Conservation (phyloP, 2,797 vertebrate genomes). For the Ficedula albicollis region DNA sequence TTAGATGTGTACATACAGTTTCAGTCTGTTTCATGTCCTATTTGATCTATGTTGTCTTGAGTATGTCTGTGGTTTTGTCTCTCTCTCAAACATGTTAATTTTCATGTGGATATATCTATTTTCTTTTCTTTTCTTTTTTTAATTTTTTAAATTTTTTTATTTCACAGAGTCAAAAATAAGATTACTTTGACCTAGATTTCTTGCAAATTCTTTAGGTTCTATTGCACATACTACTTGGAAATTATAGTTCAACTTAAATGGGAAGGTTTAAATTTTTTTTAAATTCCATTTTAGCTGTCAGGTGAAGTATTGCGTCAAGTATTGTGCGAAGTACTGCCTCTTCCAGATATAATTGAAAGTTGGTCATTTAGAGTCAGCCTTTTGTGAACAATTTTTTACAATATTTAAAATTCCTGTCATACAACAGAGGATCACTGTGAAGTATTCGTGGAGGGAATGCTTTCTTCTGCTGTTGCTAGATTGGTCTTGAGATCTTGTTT, state of each 20-base stretch:
- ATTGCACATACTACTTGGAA: background rate
- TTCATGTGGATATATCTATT: background rate
- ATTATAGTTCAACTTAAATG: background rate
- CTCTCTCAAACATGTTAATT: background rate
- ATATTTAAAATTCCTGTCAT: background rate
- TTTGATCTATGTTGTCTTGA: background rate
- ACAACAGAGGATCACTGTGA: background rate
- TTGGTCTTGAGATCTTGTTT: slow-evolving; percentile 7
- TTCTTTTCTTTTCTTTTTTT: background rate
- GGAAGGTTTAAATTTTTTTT: background rate
- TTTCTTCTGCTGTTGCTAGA: background rate
- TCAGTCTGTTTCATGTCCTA: background rate
- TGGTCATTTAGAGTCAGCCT: background rate
- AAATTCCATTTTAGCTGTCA: background rate
- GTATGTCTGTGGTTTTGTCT: background rate
- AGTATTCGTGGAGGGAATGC: background rate
- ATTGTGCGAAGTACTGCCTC: background rate
- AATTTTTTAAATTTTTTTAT: background rate
- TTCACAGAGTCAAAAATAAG: background rate
- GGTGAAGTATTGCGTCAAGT: background rate
- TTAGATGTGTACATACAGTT: background rate
- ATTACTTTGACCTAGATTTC: background rate
- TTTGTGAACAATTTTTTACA: background rate
- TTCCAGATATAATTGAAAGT: background rate
- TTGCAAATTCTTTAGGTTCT: background rate